Base-by-base conservation (phyloP, 1,140 invertebrate genomes). In the Pseudomyrmex concolor region DNA sequence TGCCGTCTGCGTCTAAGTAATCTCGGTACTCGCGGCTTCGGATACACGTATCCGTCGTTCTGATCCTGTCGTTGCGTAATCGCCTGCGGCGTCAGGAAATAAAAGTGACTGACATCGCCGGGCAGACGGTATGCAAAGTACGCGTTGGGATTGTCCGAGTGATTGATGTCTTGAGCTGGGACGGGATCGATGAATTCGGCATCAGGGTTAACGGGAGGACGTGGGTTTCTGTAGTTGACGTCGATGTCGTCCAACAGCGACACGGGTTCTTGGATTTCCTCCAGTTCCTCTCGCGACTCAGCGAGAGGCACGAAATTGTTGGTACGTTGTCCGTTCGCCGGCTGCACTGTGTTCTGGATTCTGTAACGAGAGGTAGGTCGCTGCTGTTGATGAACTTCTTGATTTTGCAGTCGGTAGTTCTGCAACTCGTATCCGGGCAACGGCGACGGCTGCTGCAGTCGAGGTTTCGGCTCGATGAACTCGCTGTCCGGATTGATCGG, bases 31-130 rank as follows among this genome's bases (percentile, higher is more conserved):
- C 90, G 93, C 81, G 86, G 93, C 86, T 89, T 94, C 66, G 82
- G 86, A 89, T 93, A 95, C 8, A 94, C 76, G 80, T 93, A 95
- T 5, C 87, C 91, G n/a, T 84, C 88, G 57, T 76, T 83, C 76
- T 91, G 90, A 4, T 92, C 92, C 19, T 94, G 92, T 54, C 93
- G 92, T 71, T 94, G 94, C 43, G 94, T 94, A 45, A 94, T 89
- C 4, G 95, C 94, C 89, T 96, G 96, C 2, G 97, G 97, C 55
- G 97, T 96, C 54, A 97, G 91, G 94, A 97, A 97, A 91, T 97
- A 97, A 89, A 97, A 96, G 92, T 97, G 96, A 0, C 96, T 96
- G 1, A 96, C 95, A 63, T 95, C 94, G 0, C 96, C 96, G 0
- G 96, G 96, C 43, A 97, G 91, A 82, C 95, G 93, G 90, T 97